phyloP scores from a whole-genome alignment of 2,797 vertebrate genomes.

The Schizopygopsis pylzovi region DNA sequence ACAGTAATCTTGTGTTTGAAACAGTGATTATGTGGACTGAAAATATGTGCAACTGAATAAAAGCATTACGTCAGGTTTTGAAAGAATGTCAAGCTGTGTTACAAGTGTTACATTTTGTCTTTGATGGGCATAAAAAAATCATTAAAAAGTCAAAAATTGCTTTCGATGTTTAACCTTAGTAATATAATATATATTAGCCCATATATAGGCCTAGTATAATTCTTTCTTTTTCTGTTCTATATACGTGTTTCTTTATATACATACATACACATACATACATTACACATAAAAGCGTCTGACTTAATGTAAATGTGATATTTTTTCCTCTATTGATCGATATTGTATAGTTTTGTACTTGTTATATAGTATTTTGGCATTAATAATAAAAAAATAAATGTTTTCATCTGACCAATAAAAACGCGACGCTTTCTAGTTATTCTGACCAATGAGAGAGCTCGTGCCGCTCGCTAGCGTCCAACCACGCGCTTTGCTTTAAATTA shows the following conservation, averaged over 20 bases:
- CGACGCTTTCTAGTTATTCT: conserved; percentile 3
- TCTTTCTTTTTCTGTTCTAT: neutral
- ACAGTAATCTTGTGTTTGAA: too few relatives aligned
- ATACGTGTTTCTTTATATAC: too few relatives aligned
- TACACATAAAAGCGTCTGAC: too few relatives aligned
- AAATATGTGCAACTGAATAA: too few relatives aligned
- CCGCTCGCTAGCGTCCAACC: conserved; percentile 36
- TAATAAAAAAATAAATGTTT: neutral
- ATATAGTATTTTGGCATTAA: neutral
- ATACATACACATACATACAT: too few relatives aligned
- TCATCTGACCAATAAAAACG: conserved; percentile 40
- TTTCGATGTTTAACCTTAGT: neutral
- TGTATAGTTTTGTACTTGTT: neutral
- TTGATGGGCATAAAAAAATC: neutral
- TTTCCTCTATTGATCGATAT: neutral
- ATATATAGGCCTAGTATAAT: neutral
- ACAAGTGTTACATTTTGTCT: neutral
- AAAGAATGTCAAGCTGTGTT: too few relatives aligned
- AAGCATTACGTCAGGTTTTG: too few relatives aligned
- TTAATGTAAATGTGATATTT: neutral
- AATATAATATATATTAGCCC: too few relatives aligned
- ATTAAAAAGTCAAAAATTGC: neutral
- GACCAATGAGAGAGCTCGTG: conserved; percentile 64
- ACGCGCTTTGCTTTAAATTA: conserved; percentile 46
- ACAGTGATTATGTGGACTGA: too few relatives aligned